Percentiles rank a stretch among this genome's conserved stretches.
phyloP scores from a whole-genome alignment of 2,113 vertebrate species.

The Thalassoma bifasciatum region DNA sequence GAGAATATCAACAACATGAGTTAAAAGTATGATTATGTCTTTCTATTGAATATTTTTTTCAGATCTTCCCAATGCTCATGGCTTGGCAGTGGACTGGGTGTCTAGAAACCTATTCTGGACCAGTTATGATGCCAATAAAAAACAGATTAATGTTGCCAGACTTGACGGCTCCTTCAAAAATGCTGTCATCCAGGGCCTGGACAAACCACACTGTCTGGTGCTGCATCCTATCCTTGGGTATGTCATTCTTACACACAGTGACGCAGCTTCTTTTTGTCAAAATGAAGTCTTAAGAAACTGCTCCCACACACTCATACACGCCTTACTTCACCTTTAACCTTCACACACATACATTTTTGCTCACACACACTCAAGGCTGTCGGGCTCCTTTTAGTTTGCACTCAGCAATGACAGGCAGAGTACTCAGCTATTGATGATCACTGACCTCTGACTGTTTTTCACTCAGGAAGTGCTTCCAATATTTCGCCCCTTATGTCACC shows the following conservation, averaged over 20 bases:
- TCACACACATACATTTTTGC: slow-evolving; percentile 16
- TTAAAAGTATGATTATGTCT: not conserved
- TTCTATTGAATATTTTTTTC: slow-evolving; percentile 30
- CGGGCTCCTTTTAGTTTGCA: slow-evolving; percentile 40
- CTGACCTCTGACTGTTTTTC: slow-evolving; percentile 54
- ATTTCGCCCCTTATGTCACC: slow-evolving; percentile 18
- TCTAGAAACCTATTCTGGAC: slow-evolving; percentile 99
- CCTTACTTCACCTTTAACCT: slow-evolving; percentile 44
- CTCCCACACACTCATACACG: slow-evolving; percentile 39
- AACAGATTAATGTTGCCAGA: slow-evolving; percentile 96
- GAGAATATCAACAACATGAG: not conserved
- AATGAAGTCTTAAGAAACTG: slow-evolving; percentile 39
- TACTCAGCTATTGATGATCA: slow-evolving; percentile 24
- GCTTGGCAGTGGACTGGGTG: slow-evolving; percentile 96
- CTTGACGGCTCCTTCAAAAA: slow-evolving; percentile 98
- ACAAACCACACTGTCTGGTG: slow-evolving; percentile 94
- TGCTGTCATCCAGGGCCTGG: slow-evolving; percentile 93
- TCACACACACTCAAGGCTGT: slow-evolving; percentile 22
- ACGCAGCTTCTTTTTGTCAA: slow-evolving; percentile 18
- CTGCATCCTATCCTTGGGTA: slow-evolving; percentile 93
- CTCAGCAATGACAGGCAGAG: slow-evolving; percentile 28
- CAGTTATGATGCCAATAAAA: slow-evolving; percentile 96
- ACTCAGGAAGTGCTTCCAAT: slow-evolving; percentile 35
- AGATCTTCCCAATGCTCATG: slow-evolving; percentile 96
- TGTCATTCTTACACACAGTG: slow-evolving; percentile 31